These are phyloP conservation scores for Balaeniceps rex DNA, from an alignment of 2,113 vertebrate species.

Conservation along the genomic window DNA sequence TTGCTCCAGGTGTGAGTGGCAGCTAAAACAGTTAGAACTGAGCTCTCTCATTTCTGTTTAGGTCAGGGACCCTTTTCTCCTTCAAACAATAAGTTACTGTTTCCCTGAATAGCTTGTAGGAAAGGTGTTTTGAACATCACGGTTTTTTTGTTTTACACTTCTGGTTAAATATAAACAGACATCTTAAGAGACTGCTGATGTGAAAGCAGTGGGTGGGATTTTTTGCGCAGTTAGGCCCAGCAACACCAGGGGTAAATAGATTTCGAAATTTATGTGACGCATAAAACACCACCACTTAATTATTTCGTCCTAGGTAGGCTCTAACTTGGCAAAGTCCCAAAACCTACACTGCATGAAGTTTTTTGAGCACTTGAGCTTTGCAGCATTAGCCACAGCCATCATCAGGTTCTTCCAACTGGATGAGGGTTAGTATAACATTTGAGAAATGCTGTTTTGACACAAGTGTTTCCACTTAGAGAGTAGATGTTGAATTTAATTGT, in stretches of 20 bases:
- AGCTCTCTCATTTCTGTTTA: background rate
- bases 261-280: conserved; percentile 22
- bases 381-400: background rate
- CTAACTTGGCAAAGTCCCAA: background rate
- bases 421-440: background rate
- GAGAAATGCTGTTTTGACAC: background rate
- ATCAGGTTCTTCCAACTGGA: background rate
- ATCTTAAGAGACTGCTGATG: background rate
- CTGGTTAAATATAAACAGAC: conserved; percentile 24
- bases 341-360: background rate
- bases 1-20: background rate
- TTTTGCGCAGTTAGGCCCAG: background rate
- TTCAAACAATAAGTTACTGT: conserved; percentile 12
- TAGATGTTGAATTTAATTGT: background rate
- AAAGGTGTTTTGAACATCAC: conserved; percentile 17
- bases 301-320: conserved; percentile 21
- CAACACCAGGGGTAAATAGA: background rate
- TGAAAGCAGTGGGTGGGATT: background rate
- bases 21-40: background rate
- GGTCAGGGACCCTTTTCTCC: background rate
- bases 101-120: background rate
- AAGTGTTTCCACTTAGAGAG: background rate
- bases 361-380: background rate
- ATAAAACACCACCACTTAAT: background rate
- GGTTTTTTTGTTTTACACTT: background rate